Base-by-base conservation (phyloP, 2,113 vertebrate species). In the Sarotherodon lohbergeri region DNA sequence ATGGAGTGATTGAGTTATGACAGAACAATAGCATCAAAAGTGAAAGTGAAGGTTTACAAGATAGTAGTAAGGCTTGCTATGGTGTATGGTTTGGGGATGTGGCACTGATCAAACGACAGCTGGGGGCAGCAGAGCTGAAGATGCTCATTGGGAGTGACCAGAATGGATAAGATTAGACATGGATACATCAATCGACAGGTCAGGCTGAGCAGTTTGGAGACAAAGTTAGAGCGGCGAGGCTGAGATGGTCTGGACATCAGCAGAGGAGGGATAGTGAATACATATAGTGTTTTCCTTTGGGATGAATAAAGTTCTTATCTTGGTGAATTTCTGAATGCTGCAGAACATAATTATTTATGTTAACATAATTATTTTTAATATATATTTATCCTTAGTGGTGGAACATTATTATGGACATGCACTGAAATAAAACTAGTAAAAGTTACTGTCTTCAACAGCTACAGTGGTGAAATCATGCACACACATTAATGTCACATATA, bases 231-330 rank as follows among this genome's bases (percentile, higher is more conserved):
- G 61, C 39, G 61, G 61, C 3, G 4, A 7, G 32, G 61, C 61
- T 66, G 19, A 66, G 34, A 39, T n/a, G 61, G 61, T 66, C 3
- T 12, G 11, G 6, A 66, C 61, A 36, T 66, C 17, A 66, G 61
- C 10, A 66, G 61, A 5, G 61, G 61, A 66, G 32, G 32, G 2
- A 66, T 66, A 66, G 61, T n/a, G 61, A 32, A 66, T 36, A 39
- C 11, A 8, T 34, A 68, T 39, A 22, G 34, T 0, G 1, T 68
- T 68, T 24, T 7, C 9, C 0, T 36, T 68, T 22, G 0, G 19
- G 34, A 41, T 13, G 11, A 68, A 68, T 22, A 68, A 68, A 22
- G 19, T 22, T 68, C 34, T 41, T 22, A 22, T 68, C 63, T 68
- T 22, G 34, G 34, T 68, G 63, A 68, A 68, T 0, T 27, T 16